Evolutionary conservation across 2,113 vertebrate species (phyloP).

Genomic region (Acrocephalus kingi): DNA sequence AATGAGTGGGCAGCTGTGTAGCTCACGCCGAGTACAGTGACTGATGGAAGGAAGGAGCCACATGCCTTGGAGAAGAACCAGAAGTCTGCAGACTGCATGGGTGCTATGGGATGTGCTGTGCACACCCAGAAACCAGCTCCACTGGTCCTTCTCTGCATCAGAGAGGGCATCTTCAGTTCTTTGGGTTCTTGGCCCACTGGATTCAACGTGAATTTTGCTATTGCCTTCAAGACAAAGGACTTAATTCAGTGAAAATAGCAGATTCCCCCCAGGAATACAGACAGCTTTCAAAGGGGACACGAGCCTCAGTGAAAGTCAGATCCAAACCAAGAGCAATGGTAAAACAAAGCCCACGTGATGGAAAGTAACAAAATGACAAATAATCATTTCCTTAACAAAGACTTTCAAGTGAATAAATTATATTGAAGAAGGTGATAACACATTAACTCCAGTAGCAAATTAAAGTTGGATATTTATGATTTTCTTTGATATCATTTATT

Average conservation of each 20-base stretch:
- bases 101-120: neutral
- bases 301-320: neutral
- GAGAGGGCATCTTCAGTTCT: neutral
- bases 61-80: neutral
- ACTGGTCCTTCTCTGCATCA: neutral
- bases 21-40: fast-evolving
- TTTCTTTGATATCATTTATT: neutral
- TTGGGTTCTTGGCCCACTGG: neutral
- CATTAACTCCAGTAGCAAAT: neutral
- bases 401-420: constrained; percentile 11
- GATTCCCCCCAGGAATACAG: neutral
- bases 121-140: neutral
- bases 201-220: neutral
- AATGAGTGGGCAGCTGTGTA: neutral
- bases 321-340: neutral
- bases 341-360: neutral
- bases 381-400: constrained; percentile 15
- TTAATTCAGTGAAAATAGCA: neutral
- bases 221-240: neutral
- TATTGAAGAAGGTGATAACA: neutral
- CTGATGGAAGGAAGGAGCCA: neutral
- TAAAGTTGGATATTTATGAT: neutral
- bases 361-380: constrained; percentile 6
- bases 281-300: neutral
- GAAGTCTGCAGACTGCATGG: neutral